Evolutionary conservation across 2,113 vertebrate genomes (phyloP).

Genomic region (Leptosomus discolor): DNA sequence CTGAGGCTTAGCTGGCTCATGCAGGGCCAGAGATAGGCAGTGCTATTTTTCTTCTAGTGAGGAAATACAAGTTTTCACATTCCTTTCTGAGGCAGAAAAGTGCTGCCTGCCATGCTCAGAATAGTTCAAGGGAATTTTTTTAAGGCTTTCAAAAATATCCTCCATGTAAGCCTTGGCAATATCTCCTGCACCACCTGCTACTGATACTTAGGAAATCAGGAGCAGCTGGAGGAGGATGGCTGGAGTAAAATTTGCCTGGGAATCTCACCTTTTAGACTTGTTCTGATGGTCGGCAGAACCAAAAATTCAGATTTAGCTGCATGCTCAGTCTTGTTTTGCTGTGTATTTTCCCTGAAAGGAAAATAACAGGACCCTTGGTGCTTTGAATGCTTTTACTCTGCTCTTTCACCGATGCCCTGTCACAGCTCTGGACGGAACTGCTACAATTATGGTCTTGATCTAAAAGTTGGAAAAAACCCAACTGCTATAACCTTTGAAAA

Average conservation of each 20-base stretch:
- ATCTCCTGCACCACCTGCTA: not conserved
- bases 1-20: not conserved
- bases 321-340: not conserved
- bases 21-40: not conserved
- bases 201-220: not conserved
- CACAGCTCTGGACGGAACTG: not conserved
- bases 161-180: not conserved
- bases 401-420: not conserved
- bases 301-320: not conserved
- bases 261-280: not conserved
- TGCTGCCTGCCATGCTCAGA: not conserved
- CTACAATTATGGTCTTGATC: not conserved
- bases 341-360: not conserved
- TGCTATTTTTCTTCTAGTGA: not conserved
- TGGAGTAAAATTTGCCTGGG: not conserved
- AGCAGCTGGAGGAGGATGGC: not conserved
- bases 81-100: constrained; percentile 1
- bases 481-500: not conserved
- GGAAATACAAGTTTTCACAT: not conserved
- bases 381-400: not conserved
- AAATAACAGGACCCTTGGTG: not conserved
- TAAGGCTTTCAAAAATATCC: constrained; percentile 8
- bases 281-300: not conserved
- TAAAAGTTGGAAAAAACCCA: not conserved
- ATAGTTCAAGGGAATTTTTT: constrained; percentile 10